phyloP scores from a whole-genome alignment of 2,113 vertebrate species.

The Bubo blakistoni region DNA sequence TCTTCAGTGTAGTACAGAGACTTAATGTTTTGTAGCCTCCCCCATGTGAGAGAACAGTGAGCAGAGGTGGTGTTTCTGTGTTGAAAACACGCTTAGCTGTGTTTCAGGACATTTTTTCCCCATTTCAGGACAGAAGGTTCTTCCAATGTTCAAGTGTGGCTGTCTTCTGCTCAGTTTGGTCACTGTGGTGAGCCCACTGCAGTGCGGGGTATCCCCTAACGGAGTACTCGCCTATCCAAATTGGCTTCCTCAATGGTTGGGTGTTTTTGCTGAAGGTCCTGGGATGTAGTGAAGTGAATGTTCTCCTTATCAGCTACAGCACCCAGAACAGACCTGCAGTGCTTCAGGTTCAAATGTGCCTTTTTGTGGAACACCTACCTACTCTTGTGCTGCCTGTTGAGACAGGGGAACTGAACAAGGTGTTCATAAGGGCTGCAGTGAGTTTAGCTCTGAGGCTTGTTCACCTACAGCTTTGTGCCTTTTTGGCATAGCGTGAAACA shows the following conservation, averaged over 20 bases:
- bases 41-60: not conserved
- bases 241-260: not conserved
- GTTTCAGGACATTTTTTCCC: not conserved
- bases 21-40: not conserved
- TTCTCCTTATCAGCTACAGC: not conserved
- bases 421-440: fast-evolving
- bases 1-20: not conserved
- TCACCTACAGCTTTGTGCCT: not conserved
- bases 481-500: not conserved
- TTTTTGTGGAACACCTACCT: not conserved
- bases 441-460: not conserved
- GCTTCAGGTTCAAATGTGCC: not conserved
- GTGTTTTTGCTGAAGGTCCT: not conserved
- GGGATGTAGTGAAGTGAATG: not conserved
- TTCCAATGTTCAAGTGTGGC: not conserved
- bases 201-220: not conserved
- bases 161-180: not conserved
- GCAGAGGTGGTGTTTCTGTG: not conserved
- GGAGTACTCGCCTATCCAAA: not conserved
- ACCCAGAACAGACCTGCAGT: not conserved
- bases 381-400: not conserved
- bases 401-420: not conserved
- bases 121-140: not conserved
- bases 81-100: not conserved
- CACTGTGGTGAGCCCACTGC: not conserved